phyloP scores from a whole-genome alignment of 2,888 invertebrate genomes.

The Aethes cnicana region DNA sequence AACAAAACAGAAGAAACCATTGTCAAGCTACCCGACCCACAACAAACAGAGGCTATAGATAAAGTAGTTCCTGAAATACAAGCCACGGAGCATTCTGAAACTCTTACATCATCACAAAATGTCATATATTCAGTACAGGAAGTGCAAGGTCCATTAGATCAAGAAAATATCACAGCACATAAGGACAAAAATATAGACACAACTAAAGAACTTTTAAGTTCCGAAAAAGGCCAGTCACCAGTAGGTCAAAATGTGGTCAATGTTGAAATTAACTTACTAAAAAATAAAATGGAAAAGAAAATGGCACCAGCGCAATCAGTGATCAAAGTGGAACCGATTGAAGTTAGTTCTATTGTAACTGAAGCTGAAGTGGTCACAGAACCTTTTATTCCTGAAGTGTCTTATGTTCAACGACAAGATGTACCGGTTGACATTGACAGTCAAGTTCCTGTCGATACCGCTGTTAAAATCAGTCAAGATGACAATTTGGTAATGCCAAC shows the following conservation, averaged over 20 bases:
- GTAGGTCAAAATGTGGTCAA: no score
- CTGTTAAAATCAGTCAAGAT: slow-evolving; percentile 52
- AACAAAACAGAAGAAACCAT: background rate
- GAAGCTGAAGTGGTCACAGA: slow-evolving; percentile 48
- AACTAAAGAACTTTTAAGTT: slow-evolving; percentile 39
- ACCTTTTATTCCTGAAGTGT: slow-evolving; percentile 46
- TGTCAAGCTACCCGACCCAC: background rate
- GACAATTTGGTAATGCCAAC: slow-evolving; percentile 49
- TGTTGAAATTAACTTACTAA: no score
- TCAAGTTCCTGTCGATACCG: slow-evolving; percentile 45
- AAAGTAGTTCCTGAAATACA: no score
- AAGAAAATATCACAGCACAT: slow-evolving; percentile 36
- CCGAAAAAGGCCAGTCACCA: slow-evolving; percentile 35
- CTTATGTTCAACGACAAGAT: slow-evolving; percentile 53
- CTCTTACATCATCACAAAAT: background rate
- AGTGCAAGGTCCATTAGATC: slow-evolving; percentile 12
- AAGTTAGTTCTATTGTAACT: slow-evolving; percentile 49
- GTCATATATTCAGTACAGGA: background rate
- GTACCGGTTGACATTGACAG: slow-evolving; percentile 48
- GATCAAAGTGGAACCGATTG: slow-evolving; percentile 49
- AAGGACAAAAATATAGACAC: slow-evolving; percentile 37
- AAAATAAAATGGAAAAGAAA: slow-evolving; percentile 39
- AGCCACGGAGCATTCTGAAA: background rate
- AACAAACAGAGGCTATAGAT: no score
- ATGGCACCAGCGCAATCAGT: slow-evolving; percentile 45